A percentile compares a stretch with the other conserved stretches of the same genome.
Evolutionary conservation across 2,797 vertebrate species (phyloP).

Genomic region (Gymnoscopelus braueri): DNA sequence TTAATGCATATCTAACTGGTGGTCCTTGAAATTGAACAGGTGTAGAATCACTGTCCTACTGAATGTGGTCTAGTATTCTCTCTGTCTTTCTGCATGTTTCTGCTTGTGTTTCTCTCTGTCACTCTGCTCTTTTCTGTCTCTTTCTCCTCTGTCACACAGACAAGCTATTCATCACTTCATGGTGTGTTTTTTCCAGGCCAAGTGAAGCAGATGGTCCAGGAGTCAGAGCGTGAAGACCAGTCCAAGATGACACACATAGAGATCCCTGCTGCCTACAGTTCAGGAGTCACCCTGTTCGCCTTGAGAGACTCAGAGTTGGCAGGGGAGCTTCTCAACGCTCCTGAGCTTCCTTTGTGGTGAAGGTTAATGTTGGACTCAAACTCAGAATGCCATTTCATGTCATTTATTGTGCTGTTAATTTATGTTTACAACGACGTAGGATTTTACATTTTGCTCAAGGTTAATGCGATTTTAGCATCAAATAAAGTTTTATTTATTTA

Average conservation of each 20-base stretch:
- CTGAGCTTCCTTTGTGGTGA: slow-evolving; percentile 72
- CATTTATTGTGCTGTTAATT: not conserved
- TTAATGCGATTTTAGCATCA: too few relatives aligned
- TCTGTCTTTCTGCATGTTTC: not conserved
- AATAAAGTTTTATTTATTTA: not conserved
- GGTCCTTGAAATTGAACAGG: too few relatives aligned
- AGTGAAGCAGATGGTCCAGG: slow-evolving; percentile 67
- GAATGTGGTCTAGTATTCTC: too few relatives aligned
- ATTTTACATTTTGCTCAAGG: too few relatives aligned
- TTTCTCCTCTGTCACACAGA: not conserved
- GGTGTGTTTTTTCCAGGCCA: slow-evolving; percentile 65
- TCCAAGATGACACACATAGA: slow-evolving; percentile 60
- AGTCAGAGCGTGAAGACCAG: slow-evolving; percentile 55
- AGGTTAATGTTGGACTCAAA: not conserved
- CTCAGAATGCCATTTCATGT: not conserved
- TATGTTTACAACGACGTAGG: too few relatives aligned
- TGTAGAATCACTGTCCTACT: too few relatives aligned
- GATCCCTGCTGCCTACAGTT: slow-evolving; percentile 82
- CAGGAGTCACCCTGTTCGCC: slow-evolving; percentile 80
- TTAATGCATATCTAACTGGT: too few relatives aligned
- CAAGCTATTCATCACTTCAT: not conserved
- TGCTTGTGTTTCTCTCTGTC: not conserved
- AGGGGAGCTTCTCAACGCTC: slow-evolving; percentile 62
- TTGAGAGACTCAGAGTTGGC: slow-evolving; percentile 57
- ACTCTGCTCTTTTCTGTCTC: slow-evolving; percentile 1